Conservation (phyloP, 2,797 vertebrate species). For the Cichlasoma orientale region DNA sequence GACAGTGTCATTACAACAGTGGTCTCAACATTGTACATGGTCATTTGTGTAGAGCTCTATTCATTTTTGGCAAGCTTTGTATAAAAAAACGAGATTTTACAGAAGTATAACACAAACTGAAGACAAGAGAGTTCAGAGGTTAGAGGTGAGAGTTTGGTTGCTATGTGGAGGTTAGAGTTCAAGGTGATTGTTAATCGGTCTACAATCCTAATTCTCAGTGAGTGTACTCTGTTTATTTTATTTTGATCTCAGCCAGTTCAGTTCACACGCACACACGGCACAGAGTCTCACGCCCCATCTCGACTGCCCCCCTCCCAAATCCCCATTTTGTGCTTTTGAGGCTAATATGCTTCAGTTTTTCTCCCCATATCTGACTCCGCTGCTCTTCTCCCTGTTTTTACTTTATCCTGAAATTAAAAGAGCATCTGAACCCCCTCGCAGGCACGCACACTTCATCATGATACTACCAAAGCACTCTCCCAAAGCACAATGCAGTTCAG, state of each 20-base stretch:
- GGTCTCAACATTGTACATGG: constrained; percentile 27
- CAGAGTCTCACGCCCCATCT: neutral
- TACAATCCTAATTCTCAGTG: neutral
- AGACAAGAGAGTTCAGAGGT: neutral
- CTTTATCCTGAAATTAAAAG: neutral
- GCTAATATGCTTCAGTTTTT: neutral
- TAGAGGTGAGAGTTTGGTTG: neutral
- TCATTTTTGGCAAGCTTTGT: constrained; percentile 50
- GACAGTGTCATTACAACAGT: constrained; percentile 45
- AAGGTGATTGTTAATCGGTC: neutral
- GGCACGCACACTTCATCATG: neutral
- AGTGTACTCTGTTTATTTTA: neutral
- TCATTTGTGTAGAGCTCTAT: neutral
- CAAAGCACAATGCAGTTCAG: neutral
- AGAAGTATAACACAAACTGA: neutral
- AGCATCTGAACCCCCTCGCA: neutral
- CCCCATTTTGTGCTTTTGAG: neutral
- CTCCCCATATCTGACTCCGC: neutral
- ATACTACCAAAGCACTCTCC: neutral
- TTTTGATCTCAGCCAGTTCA: neutral
- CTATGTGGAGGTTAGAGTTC: neutral
- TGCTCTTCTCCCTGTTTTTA: neutral
- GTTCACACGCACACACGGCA: neutral
- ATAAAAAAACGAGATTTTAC: neutral
- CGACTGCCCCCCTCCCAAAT: neutral